Base-by-base conservation (phyloP, 2,113 vertebrate species). In the Lagenorhynchus albirostris region DNA sequence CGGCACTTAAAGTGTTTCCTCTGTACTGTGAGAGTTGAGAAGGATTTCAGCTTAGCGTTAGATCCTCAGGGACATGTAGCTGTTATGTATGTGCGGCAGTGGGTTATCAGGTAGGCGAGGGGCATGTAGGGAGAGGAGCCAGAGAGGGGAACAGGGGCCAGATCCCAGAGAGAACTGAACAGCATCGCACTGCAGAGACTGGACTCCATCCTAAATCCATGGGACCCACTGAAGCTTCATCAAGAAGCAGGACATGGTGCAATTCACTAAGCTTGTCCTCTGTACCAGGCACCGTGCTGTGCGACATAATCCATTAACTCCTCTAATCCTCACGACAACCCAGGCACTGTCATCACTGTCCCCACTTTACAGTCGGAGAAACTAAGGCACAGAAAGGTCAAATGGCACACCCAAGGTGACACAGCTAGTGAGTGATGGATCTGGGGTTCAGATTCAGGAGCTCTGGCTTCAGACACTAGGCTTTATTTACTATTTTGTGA, bases 311-410 rank as follows among this genome's bases (percentile, higher is more conserved):
- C 47, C 33, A n/a, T 41, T 26, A 11, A 83, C 25, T 38, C 68
- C 70, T 55, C 55, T 84, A 76, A 38, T 58, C 67, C 44, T 85
- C 80, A 74, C 1, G 0, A 38, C 17, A 29, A 8, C 55, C 60
- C 23, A 36, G n/a, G 58, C 2, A 0, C 14, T 50, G 33, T 38
- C 14, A 18, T 15, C 0, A 1, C 47, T 15, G 6, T 31, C 18
- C 68, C 62, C 23, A 36, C 73, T 63, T 53, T 1, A 62, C 85
- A 18, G 11, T 6, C 11, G 7, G 50, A 68, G 76, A 36, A 89
- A 83, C 20, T 2, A 47, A 82, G 60, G 53, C 84, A 67, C 23
- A 25, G 38, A 77, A 68, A 60, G 33, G 60, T 36, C 77, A 83
- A 15, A 15, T 12, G 41, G 29, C 33, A 70, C 7, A 2, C 1